Evolutionary conservation across 1,140 invertebrate species (phyloP).

Genomic region (Solen grandis): DNA sequence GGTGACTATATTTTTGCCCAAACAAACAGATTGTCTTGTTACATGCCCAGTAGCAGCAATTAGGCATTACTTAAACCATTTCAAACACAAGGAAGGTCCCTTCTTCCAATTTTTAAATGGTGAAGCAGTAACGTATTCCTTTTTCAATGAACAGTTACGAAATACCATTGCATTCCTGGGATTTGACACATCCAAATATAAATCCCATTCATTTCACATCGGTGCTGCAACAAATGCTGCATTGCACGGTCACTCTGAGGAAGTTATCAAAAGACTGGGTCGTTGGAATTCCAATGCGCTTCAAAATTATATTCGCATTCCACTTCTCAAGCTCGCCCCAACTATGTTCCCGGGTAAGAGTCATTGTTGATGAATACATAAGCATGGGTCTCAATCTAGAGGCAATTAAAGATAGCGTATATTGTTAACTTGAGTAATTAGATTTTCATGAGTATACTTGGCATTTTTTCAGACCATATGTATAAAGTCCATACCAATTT

Average conservation of each 20-base stretch:
- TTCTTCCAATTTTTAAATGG: constrained; percentile 1
- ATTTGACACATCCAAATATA: background rate
- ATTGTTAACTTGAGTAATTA: too few species aligned
- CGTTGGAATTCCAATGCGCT: constrained; percentile 9
- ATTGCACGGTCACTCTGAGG: background rate
- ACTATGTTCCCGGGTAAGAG: too few species aligned
- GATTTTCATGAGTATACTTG: too few species aligned
- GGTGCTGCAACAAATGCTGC: constrained; percentile 20
- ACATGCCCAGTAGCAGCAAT: background rate
- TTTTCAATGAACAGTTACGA: constrained; percentile 10
- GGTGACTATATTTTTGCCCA: constrained; percentile 4
- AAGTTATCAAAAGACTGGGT: constrained; percentile 1
- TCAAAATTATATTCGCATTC: constrained; percentile 20
- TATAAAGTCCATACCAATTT: too few species aligned
- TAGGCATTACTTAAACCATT: background rate
- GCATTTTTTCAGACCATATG: too few species aligned
- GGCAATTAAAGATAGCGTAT: too few species aligned
- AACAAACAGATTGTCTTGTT: background rate
- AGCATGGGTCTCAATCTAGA: too few species aligned
- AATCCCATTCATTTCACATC: constrained; percentile 11
- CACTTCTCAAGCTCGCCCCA: too few species aligned
- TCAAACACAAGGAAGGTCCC: background rate
- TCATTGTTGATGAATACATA: too few species aligned
- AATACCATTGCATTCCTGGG: background rate
- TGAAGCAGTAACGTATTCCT: background rate